Conservation (phyloP, 2,888 invertebrate genomes). For the Lamellibrachia columna region DNA sequence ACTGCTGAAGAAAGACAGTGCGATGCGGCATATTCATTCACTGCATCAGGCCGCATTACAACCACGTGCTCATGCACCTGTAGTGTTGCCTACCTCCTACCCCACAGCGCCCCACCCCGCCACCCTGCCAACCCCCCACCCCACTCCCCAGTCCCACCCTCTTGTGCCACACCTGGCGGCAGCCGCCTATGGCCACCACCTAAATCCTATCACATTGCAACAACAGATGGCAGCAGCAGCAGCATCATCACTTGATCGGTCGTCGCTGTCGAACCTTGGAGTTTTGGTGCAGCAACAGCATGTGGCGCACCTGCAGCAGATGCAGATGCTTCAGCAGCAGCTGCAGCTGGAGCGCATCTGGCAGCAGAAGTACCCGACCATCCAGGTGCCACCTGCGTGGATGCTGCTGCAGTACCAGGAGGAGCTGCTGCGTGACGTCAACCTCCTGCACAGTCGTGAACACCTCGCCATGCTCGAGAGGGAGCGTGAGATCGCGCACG, state of each 20-base stretch:
- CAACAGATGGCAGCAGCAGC: conserved; percentile 20
- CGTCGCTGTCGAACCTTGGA: neutral
- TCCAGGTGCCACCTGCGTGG: conserved; percentile 58
- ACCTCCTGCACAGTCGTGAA: conserved; percentile 24
- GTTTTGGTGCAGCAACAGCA: conserved; percentile 45
- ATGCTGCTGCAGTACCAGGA: conserved; percentile 59
- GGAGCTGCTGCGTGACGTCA: conserved; percentile 51
- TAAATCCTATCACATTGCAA: conserved; percentile 25
- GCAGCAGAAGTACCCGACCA: conserved; percentile 62
- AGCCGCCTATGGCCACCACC: conserved; percentile 47
- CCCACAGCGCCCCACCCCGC: conserved; percentile 18
- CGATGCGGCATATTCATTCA: neutral
- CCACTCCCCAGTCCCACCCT: neutral
- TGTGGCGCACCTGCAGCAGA: conserved; percentile 49
- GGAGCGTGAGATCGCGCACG: conserved; percentile 25
- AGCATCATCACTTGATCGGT: neutral
- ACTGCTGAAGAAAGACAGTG: conserved; percentile 34
- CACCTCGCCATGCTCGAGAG: conserved; percentile 8
- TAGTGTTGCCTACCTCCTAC: conserved; percentile 22
- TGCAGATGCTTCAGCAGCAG: conserved; percentile 38
- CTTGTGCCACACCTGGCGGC: conserved; percentile 27
- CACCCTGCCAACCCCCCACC: conserved; percentile 8
- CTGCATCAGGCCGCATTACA: conserved; percentile 22
- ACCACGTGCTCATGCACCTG: conserved; percentile 27
- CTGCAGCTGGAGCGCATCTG: conserved; percentile 37